These are phyloP conservation scores for Thermophis baileyi DNA, from an alignment of 2,113 vertebrate genomes.

Conservation along the genomic window DNA sequence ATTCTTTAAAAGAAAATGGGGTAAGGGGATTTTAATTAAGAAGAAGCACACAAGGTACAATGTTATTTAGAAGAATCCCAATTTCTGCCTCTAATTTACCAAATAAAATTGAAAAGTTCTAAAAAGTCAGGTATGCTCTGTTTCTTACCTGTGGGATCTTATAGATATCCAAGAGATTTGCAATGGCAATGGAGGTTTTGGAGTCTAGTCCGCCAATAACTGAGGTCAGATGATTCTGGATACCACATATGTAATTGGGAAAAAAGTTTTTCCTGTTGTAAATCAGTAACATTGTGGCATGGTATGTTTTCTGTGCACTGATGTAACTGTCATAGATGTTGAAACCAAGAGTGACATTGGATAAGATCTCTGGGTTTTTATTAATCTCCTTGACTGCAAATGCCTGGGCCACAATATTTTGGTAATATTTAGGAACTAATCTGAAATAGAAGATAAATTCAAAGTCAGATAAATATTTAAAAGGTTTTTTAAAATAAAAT, in stretches of 20 bases:
- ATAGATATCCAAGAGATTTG: neutral
- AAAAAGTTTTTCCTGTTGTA: neutral
- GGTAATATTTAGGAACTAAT: neutral
- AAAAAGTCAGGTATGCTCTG: neutral
- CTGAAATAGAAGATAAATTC: neutral
- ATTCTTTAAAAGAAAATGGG: neutral
- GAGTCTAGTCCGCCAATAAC: neutral
- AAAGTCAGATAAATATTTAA: neutral
- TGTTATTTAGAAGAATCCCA: neutral
- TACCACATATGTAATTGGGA: neutral
- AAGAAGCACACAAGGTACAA: neutral
- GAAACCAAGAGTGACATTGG: neutral
- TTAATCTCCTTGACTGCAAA: neutral
- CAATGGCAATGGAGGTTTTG: neutral
- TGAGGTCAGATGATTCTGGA: neutral
- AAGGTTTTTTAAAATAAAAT: neutral
- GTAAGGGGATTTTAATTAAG: neutral
- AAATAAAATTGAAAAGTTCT: neutral
- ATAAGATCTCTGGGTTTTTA: neutral
- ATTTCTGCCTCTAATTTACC: neutral
- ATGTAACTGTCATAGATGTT: neutral
- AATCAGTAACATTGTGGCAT: neutral
- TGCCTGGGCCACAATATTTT: neutral
- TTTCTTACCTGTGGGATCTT: neutral
- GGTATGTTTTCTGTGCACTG: neutral